Percentiles rank a stretch among this genome's conserved stretches.
Evolutionary conservation across 2,888 invertebrate species (phyloP).

Genomic region (Coleophora flavipennella): DNA sequence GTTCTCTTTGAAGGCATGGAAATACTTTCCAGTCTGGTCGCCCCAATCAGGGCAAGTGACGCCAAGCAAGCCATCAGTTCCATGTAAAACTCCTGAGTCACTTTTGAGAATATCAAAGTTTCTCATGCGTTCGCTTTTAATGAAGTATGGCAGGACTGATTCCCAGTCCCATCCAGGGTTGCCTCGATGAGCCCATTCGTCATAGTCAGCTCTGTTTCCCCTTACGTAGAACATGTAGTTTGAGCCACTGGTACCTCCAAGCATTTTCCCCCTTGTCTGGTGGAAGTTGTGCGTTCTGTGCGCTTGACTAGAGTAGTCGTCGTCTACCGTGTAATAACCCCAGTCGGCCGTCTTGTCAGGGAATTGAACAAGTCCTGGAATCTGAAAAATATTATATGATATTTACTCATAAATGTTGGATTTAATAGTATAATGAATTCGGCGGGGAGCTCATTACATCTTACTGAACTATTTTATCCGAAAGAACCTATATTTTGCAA

Average conservation of each 20-base stretch:
- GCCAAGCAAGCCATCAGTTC: conserved; percentile 14
- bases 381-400: conserved; percentile 23
- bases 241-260: conserved; percentile 75
- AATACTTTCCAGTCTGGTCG: conserved; percentile 12
- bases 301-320: conserved; percentile 20
- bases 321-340: conserved; percentile 51
- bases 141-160: conserved; percentile 18
- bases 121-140: conserved; percentile 19
- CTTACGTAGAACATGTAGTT: conserved; percentile 76
- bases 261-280: conserved; percentile 72
- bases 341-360: conserved; percentile 66
- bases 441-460: background rate
- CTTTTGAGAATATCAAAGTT: conserved; percentile 8
- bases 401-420: too few species aligned
- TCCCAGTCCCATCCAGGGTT: conserved; percentile 41
- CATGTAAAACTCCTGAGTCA: conserved; percentile 31
- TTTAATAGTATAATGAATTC: too few species aligned
- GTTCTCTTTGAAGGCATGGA: conserved; percentile 30
- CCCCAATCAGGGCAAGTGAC: conserved; percentile 26
- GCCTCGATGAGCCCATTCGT: conserved; percentile 75
- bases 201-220: conserved; percentile 74
- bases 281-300: conserved; percentile 17
- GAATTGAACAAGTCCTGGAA: conserved; percentile 19
- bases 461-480: background rate
- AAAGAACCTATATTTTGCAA: too few species aligned